phyloP scores from a whole-genome alignment of 2,888 invertebrate species.

The Amphipoea oculea region DNA sequence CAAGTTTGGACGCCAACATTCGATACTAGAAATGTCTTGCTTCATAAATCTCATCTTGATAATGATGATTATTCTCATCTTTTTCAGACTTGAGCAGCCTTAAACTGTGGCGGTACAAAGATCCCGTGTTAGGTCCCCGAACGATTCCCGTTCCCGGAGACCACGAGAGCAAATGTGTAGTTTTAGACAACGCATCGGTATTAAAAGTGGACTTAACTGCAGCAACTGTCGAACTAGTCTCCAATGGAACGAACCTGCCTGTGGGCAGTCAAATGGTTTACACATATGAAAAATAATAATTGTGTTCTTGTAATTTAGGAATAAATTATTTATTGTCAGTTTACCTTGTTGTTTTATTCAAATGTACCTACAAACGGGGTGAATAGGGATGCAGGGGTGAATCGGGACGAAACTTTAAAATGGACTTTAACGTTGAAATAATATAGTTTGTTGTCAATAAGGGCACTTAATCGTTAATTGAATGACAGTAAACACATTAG shows the following conservation, averaged over 20 bases:
- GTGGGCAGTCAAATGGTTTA: constrained; percentile 90
- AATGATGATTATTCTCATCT: not conserved
- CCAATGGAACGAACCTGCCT: constrained; percentile 84
- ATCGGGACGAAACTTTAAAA: too few species aligned
- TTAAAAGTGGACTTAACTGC: constrained; percentile 87
- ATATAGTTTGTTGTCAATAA: too few species aligned
- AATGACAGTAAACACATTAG: too few species aligned
- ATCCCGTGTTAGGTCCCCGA: constrained; percentile 94
- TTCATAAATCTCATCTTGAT: not conserved
- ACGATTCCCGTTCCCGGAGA: constrained; percentile 93
- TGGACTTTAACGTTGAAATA: too few species aligned
- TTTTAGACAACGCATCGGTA: constrained; percentile 86
- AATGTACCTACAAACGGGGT: not conserved
- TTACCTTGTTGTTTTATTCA: constrained; percentile 47
- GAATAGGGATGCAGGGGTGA: too few species aligned
- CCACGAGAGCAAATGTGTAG: constrained; percentile 91
- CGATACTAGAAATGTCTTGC: not conserved
- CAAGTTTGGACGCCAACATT: not conserved
- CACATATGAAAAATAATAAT: constrained; percentile 84
- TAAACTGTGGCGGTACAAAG: constrained; percentile 94
- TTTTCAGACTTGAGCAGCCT: constrained; percentile 91
- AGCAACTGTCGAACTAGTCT: constrained; percentile 84
- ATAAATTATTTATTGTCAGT: constrained; percentile 64
- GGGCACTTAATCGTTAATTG: too few species aligned
- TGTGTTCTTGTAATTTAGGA: constrained; percentile 62